Evolutionary conservation across 2,888 invertebrate species (phyloP).

Genomic region (Sipha maydis): DNA sequence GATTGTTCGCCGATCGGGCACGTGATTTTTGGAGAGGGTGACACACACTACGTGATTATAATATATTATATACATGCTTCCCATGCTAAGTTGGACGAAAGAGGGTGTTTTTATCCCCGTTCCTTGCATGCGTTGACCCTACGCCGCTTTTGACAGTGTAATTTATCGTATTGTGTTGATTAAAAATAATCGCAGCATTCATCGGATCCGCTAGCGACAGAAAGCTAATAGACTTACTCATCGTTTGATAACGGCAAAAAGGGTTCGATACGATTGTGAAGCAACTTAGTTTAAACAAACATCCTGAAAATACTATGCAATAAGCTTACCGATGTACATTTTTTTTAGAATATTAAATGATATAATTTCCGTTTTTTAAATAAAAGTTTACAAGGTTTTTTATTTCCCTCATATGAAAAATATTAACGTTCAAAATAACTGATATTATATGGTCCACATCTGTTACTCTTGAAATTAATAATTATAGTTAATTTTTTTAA

Average conservation of each 20-base stretch:
- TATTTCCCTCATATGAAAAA: neutral
- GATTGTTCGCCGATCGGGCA: slow-evolving; percentile 53
- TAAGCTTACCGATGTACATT: neutral
- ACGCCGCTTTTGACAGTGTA: slow-evolving; percentile 57
- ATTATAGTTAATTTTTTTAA: too few relatives aligned
- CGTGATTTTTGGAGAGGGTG: slow-evolving; percentile 57
- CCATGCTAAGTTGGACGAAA: slow-evolving; percentile 13
- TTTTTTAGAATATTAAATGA: neutral
- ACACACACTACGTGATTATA: slow-evolving; percentile 33
- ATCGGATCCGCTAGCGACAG: slow-evolving; percentile 41
- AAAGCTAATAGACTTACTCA: slow-evolving; percentile 61
- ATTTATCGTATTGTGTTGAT: slow-evolving; percentile 62
- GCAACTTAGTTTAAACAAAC: slow-evolving; percentile 6
- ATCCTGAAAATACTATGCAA: neutral
- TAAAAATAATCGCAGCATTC: slow-evolving; percentile 60
- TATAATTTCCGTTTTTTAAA: neutral
- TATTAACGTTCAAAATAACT: neutral
- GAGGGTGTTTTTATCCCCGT: slow-evolving; percentile 56
- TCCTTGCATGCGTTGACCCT: slow-evolving; percentile 51
- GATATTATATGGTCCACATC: neutral
- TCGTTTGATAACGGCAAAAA: slow-evolving; percentile 22
- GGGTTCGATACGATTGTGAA: neutral
- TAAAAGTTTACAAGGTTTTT: neutral
- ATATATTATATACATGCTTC: slow-evolving; percentile 35
- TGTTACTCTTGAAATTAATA: too few relatives aligned